These are phyloP conservation scores for Microvelia longipes DNA, from an alignment of 1,140 invertebrate genomes.

Conservation along the genomic window DNA sequence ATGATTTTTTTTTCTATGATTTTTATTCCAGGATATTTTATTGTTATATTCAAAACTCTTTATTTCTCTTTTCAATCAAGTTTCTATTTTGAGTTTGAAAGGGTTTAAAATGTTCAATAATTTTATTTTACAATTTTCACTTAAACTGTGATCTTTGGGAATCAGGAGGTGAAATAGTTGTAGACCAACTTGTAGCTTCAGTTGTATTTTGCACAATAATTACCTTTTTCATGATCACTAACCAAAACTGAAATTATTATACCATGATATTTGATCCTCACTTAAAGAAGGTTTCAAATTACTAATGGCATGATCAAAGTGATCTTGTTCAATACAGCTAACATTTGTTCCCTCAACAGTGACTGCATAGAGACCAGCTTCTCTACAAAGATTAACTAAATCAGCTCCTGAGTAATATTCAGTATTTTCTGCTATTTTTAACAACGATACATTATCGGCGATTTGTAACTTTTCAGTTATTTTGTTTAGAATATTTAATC, in stretches of 20 bases:
- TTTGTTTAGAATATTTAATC: conserved; percentile 43
- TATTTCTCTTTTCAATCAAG: too few relatives aligned
- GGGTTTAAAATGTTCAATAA: too few relatives aligned
- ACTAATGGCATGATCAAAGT: conserved; percentile 39
- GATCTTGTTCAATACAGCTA: conserved; percentile 29
- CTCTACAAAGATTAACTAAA: conserved; percentile 1
- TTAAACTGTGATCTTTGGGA: too few relatives aligned
- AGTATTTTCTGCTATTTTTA: background rate
- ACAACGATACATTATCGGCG: background rate
- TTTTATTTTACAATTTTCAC: too few relatives aligned
- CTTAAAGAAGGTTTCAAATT: conserved; percentile 37
- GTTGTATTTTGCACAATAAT: too few relatives aligned
- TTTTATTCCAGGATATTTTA: too few relatives aligned
- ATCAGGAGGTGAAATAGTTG: too few relatives aligned
- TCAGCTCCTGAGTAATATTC: background rate
- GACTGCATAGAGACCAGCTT: conserved; percentile 48
- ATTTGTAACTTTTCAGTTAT: conserved; percentile 31
- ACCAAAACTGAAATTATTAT: conserved; percentile 25
- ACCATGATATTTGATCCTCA: conserved; percentile 30
- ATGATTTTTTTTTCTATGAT: too few relatives aligned
- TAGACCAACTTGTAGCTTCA: too few relatives aligned
- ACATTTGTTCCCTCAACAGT: conserved; percentile 37
- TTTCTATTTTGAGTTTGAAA: too few relatives aligned
- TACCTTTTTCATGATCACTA: too few relatives aligned
- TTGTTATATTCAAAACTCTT: too few relatives aligned